Conservation (phyloP, 2,888 invertebrate species). For the Gnatocerus cornutus region DNA sequence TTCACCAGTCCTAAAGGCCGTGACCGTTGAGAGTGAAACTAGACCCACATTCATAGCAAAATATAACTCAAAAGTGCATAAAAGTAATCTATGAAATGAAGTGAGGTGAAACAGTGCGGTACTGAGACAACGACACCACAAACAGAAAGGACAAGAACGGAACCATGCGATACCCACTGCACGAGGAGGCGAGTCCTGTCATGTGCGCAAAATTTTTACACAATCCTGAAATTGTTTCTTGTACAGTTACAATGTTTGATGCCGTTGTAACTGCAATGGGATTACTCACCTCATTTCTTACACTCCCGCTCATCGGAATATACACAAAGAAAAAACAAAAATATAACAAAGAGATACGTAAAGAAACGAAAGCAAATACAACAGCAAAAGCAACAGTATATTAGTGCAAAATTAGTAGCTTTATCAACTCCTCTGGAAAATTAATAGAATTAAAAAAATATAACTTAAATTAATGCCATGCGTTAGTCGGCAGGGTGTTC, state of each 20-base stretch:
- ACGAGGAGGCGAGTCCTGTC: no score
- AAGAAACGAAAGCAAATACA: constrained; percentile 33
- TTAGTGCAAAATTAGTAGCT: constrained; percentile 41
- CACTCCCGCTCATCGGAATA: no score
- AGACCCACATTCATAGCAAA: constrained; percentile 38
- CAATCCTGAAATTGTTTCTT: no score
- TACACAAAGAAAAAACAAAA: constrained; percentile 5
- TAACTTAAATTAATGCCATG: constrained; percentile 23
- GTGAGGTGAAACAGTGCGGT: not conserved
- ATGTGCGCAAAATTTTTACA: no score
- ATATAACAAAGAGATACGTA: not conserved
- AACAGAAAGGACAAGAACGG: constrained; percentile 2
- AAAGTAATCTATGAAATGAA: constrained; percentile 20
- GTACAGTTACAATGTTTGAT: no score
- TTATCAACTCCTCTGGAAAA: constrained; percentile 50
- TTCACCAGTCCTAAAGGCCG: constrained; percentile 31
- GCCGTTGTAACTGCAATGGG: no score
- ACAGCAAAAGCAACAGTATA: constrained; percentile 27
- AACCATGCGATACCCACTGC: not conserved
- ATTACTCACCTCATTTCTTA: no score
- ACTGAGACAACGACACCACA: constrained; percentile 3
- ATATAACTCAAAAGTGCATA: constrained; percentile 29
- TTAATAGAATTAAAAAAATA: constrained; percentile 28
- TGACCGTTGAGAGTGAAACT: constrained; percentile 33
- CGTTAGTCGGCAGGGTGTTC: constrained; percentile 21